A percentile compares a stretch with the other conserved stretches of the same genome.
Evolutionary conservation across 2,113 vertebrate genomes (phyloP).

Genomic region (Brachirus orientalis): DNA sequence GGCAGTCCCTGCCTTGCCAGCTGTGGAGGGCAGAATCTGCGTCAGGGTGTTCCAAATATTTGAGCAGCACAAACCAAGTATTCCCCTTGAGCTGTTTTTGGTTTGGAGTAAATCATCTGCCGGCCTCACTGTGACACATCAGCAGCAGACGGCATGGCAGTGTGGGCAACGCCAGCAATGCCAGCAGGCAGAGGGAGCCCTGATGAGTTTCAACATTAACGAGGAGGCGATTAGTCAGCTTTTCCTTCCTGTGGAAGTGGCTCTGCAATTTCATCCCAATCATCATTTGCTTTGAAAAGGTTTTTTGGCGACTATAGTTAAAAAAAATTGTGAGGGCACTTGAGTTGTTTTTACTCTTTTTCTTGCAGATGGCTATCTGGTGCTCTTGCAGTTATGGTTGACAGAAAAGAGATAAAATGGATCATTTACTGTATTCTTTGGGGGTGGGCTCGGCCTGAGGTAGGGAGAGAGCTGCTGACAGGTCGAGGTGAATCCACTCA

Average conservation of each 20-base stretch:
- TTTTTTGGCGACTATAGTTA: constrained; percentile 79
- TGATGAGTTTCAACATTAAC: constrained; percentile 82
- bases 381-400: constrained; percentile 77
- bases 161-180: constrained; percentile 82
- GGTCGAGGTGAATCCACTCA: too few relatives aligned
- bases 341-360: constrained; percentile 67
- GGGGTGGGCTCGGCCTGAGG: constrained; percentile 53
- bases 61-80: constrained; percentile 89
- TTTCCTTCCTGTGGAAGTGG: constrained; percentile 86
- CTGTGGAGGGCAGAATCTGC: constrained; percentile 80
- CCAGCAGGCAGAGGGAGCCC: constrained; percentile 79
- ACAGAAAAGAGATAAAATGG: constrained; percentile 79
- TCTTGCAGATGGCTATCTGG: constrained; percentile 69
- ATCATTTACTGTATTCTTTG: constrained; percentile 75
- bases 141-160: constrained; percentile 19
- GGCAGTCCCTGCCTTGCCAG: constrained; percentile 82
- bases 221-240: constrained; percentile 77
- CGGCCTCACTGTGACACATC: constrained; percentile 10
- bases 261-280: constrained; percentile 87
- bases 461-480: too few relatives aligned
- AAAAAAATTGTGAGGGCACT: constrained; percentile 59
- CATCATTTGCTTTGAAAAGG: constrained; percentile 82
- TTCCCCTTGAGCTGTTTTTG: constrained; percentile 52
- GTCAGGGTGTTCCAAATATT: constrained; percentile 87
- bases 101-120: constrained; percentile 37